Conservation (phyloP, 2,113 vertebrate genomes). For the Aphyosemion australe region DNA sequence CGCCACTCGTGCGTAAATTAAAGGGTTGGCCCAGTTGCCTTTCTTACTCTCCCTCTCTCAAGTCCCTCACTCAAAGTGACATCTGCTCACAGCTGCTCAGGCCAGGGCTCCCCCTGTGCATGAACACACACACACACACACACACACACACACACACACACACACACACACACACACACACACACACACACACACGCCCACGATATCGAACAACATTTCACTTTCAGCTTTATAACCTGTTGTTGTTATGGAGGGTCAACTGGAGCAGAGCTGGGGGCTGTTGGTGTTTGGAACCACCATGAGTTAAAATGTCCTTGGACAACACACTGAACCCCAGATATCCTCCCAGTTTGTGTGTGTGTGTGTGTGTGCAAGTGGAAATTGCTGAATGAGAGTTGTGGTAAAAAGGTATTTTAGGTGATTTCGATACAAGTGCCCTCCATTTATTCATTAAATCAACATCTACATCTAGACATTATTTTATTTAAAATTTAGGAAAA, state of each 20-base stretch:
- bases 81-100: conserved; percentile 84
- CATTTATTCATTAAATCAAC: too few relatives aligned
- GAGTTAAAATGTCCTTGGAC: too few relatives aligned
- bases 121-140: conserved; percentile 1
- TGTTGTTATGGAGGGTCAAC: not conserved
- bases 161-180: conserved; percentile 7
- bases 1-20: conserved; percentile 85
- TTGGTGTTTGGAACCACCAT: too few relatives aligned
- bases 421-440: too few relatives aligned
- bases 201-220: conserved; percentile 10
- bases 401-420: too few relatives aligned
- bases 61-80: conserved; percentile 84
- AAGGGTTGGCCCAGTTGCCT: conserved; percentile 80
- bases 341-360: too few relatives aligned
- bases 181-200: conserved; percentile 10
- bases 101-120: conserved; percentile 61
- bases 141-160: conserved; percentile 25
- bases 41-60: conserved; percentile 76
- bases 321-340: too few relatives aligned
- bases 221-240: not conserved
- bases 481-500: too few relatives aligned
- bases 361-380: too few relatives aligned
- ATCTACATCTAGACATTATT: too few relatives aligned
- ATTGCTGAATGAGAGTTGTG: too few relatives aligned
- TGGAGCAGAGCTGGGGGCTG: too few relatives aligned